Conservation (phyloP, 2,888 invertebrate genomes). For the Lithophane socia region DNA sequence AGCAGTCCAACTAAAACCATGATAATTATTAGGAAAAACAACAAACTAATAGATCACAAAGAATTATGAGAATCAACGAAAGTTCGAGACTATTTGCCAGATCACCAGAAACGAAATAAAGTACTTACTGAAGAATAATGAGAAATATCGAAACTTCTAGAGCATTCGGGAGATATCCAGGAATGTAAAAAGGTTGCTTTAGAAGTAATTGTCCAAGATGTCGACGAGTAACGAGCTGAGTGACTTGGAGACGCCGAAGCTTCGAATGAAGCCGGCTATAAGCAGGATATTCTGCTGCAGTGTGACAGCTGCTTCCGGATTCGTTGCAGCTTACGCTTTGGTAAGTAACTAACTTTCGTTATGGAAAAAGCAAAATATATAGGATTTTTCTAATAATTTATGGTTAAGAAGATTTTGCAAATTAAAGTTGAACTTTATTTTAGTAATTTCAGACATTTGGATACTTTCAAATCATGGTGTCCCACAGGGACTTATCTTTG, state of each 20-base stretch:
- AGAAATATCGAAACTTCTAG: constrained; percentile 29
- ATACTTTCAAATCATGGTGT: not conserved
- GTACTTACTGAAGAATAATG: constrained; percentile 31
- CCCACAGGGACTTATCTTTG: not conserved
- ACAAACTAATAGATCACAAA: not conserved
- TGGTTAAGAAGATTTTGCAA: too few relatives aligned
- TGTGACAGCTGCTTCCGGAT: constrained; percentile 88
- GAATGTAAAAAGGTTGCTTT: constrained; percentile 37
- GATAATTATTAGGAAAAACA: constrained; percentile 8
- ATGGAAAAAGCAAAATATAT: not conserved
- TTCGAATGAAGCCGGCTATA: constrained; percentile 87
- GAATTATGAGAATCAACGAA: constrained; percentile 38
- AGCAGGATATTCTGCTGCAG: constrained; percentile 88
- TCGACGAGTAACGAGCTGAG: constrained; percentile 83
- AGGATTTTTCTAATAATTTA: not conserved
- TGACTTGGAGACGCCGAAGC: constrained; percentile 79
- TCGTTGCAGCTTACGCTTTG: constrained; percentile 88
- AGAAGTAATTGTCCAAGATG: constrained; percentile 73
- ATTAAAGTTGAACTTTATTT: not conserved
- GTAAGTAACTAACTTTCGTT: constrained; percentile 72
- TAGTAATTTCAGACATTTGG: not conserved
- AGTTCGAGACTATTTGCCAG: constrained; percentile 12
- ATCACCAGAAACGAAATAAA: not conserved
- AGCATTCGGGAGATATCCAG: constrained; percentile 20
- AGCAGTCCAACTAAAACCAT: constrained; percentile 22